Base-by-base conservation (phyloP, 2,113 vertebrate genomes). In the Oryzias melastigma region DNA sequence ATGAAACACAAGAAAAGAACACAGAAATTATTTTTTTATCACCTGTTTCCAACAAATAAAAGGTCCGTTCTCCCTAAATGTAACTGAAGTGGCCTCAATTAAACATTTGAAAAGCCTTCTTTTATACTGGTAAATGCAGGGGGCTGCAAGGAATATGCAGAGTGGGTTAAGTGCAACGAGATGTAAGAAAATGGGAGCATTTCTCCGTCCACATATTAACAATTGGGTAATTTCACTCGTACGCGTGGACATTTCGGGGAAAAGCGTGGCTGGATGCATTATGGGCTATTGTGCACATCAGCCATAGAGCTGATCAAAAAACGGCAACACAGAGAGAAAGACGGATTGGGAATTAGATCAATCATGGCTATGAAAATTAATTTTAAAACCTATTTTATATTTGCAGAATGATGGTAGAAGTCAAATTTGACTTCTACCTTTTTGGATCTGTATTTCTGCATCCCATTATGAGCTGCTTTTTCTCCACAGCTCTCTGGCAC, bases 401-500 rank as follows among this genome's bases (percentile, higher is more conserved):
- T 45, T 22, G 18, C 3, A 47, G 44, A 12, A 29, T 13, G 24
- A 24, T 57, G 41, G 41, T 4, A 13, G 16, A 57, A 45, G n/a
- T n/a, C 20, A 12, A 35, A 35, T 35, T 35, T 35, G 35, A 12
- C 25, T 27, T 27, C 5, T 7, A 27, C 35, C 35, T 35, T 35
- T 35, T 35, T 35, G 35, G 35, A 35, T 35, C 5, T 5, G 25
- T 27, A 27, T n/a, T 58, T 46, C 45, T 45, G 50, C 41, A 52
- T 77, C 18, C 15, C 15, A 24, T 64, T 61, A 53, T 46, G 46
- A 4, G 41, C 14, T 8, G 18, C 25, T 51, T 54, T 69, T 76
- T 61, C 56, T 52, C 24, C 16, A 16, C 58, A 58, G 81, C 87
- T 88, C 86, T 90, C 80, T 90, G 84, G 85, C 88, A 69, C 89